Conservation (phyloP, 64 coral and sea anemone species). For the Anthopleura sola region DNA sequence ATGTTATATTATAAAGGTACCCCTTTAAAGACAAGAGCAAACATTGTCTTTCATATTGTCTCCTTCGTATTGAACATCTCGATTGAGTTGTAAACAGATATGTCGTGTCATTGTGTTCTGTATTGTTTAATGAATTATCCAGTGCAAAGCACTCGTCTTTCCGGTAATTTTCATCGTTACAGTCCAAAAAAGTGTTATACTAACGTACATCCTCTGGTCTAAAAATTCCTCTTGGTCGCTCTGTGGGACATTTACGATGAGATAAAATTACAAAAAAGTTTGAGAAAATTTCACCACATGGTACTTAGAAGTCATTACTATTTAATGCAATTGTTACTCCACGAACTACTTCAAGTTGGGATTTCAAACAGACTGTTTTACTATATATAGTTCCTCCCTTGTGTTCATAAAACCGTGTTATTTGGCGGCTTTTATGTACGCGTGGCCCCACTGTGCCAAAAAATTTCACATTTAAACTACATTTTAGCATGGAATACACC, state of each 20-base stretch:
- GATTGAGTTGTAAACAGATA: constrained; percentile 24
- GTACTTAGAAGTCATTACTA: background rate
- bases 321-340: constrained; percentile 8
- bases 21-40: constrained; percentile 9
- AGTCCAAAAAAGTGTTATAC: background rate
- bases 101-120: background rate
- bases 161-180: background rate
- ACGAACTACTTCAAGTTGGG: background rate
- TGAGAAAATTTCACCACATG: background rate
- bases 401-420: background rate
- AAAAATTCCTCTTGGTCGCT: background rate
- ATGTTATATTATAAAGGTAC: background rate
- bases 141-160: background rate
- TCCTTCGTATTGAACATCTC: background rate
- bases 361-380: background rate
- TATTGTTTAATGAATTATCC: background rate
- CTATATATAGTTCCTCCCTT: background rate
- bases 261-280: constrained; percentile 14
- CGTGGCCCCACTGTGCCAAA: constrained; percentile 6
- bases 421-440: constrained; percentile 6
- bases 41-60: constrained; percentile 11
- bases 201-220: background rate
- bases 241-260: background rate
- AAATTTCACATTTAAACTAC: background rate
- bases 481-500: background rate